Base-by-base conservation (phyloP, 2,888 invertebrate genomes). In the Brenthis hecate region DNA sequence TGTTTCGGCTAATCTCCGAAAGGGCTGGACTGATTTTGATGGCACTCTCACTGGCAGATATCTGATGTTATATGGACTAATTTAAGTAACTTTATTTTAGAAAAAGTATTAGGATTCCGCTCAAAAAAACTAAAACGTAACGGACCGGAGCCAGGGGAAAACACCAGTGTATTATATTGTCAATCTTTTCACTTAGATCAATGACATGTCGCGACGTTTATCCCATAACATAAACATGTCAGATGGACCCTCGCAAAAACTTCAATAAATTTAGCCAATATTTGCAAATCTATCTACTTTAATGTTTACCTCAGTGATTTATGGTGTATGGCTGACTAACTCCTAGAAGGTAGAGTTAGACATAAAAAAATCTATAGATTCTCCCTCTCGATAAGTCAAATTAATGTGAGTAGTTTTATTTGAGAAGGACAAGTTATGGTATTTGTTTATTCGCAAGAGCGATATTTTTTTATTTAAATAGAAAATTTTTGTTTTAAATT, bases 241-340 rank as follows among this genome's bases (percentile, higher is more conserved):
- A 65, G 57, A 48, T 58, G 56, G 65, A 57, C 65, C 66, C 48
- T 63, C 50, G 60, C 67, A 65, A 69, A 72, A 72, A 70, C 23
- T 53, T 36, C 54, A 51, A 70, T 72, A 72, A 72, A 73, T 72
- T 67, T 61, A 63, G 63, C 47, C 73, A 72, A 72, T 73, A 73
- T 72, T 72, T 70, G 66, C 65, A 68, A 73, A 73, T 70, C 72
- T 64, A 72, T 61, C 69, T 58, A 61, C 66, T 58, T 60, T 63
- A 70, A 57, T 68, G 73, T 64, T 66, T 70, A 73, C 68, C 69
- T 56, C 54, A 65, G 63, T 73, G 72, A 73, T 73, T 73, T 72
- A 73, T 72, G 58, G 61, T 61, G 28, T 14, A 50, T 61, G 66
- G n/a, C 61, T 55, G 64, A 65, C 65, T 54, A 55, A 61, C 23